Base-by-base conservation (phyloP, 1,140 invertebrate species). In the Acromyrmex heyeri region DNA sequence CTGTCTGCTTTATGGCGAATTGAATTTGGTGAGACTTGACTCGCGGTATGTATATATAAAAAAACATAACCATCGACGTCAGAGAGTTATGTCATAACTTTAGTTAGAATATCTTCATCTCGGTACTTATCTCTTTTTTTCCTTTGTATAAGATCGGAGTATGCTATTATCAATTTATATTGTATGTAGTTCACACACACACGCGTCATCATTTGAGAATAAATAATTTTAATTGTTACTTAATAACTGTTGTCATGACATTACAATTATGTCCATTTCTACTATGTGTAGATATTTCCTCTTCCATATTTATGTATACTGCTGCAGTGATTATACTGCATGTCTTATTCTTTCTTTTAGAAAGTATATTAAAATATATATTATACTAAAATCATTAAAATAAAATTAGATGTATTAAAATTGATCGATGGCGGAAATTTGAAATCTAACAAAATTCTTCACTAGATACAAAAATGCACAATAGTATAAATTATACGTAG, bases 1-100 rank as follows among this genome's bases (percentile, higher is more conserved):
- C 30, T 55, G 59, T 4, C 14, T 24, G 30, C 1, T 79, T 69
- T 69, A 69, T 81, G 48, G 62, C 48, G 48, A 81, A 38, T 81
- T 81, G 24, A 81, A 4, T 38, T 24, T 16, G 3, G 7, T 1
- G 24, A 78, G 18, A 24, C 24, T 14, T 62, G 38, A 73, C 4
- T 27, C 44, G 12, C 18, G 59, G 67, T 61, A 14, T 5, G 38
- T 62, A 76, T 6, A 34, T 53, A 34, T 48, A 14, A 7, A 65
- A 34, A 21, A n/a, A 53, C 21, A 12, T 59, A 30, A 50, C 16
- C 2, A 85, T 3, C 24, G 10, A 50, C 5, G 64, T 24, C 2
- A 30, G 59, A 62, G 18, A 62, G 18, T 59, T 48, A 82, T 73
- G 34, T 72, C 34, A 70, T 62, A 55, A 27, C 38, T 30, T 64